Evolutionary conservation across 2,113 vertebrate genomes (phyloP).

Genomic region (Chamaetylas fuelleborni): DNA sequence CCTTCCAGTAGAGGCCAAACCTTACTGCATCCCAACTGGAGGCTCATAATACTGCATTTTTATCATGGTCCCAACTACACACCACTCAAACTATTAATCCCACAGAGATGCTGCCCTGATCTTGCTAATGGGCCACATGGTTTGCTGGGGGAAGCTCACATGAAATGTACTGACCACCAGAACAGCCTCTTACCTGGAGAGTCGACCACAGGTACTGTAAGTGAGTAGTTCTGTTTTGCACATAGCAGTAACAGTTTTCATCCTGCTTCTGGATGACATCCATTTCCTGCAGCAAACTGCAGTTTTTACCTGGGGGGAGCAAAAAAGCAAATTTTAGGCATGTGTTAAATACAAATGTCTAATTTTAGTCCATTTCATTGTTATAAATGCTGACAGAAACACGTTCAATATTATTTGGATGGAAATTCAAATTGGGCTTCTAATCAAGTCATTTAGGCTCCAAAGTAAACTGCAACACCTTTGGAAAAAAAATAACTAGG

Average conservation of each 20-base stretch:
- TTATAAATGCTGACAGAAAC: not conserved
- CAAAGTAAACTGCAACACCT: not conserved
- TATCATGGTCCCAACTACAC: not conserved
- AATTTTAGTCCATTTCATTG: not conserved
- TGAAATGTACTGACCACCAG: not conserved
- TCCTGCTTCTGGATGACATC: constrained; percentile 18
- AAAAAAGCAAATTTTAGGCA: constrained; percentile 1
- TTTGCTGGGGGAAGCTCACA: not conserved
- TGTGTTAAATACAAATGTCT: not conserved
- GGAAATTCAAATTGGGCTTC: not conserved
- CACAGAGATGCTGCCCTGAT: not conserved
- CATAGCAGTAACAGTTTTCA: constrained; percentile 72
- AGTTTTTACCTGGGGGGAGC: constrained; percentile 32
- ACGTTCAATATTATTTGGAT: not conserved
- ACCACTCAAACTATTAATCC: not conserved
- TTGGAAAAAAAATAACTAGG: not conserved
- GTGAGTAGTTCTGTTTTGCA: constrained; percentile 51
- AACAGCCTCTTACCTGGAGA: constrained; percentile 59
- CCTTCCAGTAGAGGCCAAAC: not conserved
- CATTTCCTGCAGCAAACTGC: constrained; percentile 64
- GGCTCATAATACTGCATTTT: not conserved
- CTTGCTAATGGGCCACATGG: not conserved
- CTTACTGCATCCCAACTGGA: not conserved
- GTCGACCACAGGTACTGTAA: constrained; percentile 72
- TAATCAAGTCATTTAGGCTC: not conserved